Percentiles rank a stretch among this genome's conserved stretches.
These are phyloP conservation scores for Gymnopithys bicolor DNA, from an alignment of 2,797 vertebrate species.

Conservation along the genomic window DNA sequence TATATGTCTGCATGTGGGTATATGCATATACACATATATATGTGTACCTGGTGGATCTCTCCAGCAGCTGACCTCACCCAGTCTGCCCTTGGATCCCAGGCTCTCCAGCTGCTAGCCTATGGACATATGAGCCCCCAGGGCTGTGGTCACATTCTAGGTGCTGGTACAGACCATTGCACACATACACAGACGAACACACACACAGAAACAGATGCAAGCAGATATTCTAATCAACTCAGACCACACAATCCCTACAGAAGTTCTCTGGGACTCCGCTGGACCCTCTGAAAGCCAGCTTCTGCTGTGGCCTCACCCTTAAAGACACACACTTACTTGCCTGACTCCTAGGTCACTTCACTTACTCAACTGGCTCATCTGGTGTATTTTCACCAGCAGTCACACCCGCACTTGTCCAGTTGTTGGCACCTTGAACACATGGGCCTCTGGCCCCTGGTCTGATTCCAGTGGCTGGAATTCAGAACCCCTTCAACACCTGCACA, in stretches of 20 bases:
- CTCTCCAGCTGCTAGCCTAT: background rate
- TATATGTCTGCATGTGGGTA: fast-evolving
- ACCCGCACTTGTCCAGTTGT: background rate
- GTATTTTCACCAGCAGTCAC: background rate
- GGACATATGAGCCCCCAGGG: fast-evolving
- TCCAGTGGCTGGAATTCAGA: background rate
- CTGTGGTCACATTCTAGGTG: background rate
- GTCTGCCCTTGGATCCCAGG: background rate
- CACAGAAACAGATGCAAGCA: background rate
- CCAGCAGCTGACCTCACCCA: background rate
- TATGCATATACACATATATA: fast-evolving
- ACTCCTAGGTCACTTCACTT: background rate
- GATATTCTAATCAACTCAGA: background rate
- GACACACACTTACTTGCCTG: background rate
- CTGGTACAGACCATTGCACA: background rate
- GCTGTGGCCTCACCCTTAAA: background rate
- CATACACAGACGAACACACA: too few species aligned
- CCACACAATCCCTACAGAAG: fast-evolving
- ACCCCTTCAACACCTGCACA: too few species aligned
- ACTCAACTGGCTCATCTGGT: fast-evolving
- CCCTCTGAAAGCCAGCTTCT: background rate
- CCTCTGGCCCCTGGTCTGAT: background rate
- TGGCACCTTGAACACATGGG: background rate
- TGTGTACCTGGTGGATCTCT: background rate
- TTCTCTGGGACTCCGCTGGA: background rate